Evolutionary conservation across 2,797 vertebrate genomes (phyloP), one percentile per base, ranked within the genome.

Genomic region (Manis pentadactyla): DNA sequence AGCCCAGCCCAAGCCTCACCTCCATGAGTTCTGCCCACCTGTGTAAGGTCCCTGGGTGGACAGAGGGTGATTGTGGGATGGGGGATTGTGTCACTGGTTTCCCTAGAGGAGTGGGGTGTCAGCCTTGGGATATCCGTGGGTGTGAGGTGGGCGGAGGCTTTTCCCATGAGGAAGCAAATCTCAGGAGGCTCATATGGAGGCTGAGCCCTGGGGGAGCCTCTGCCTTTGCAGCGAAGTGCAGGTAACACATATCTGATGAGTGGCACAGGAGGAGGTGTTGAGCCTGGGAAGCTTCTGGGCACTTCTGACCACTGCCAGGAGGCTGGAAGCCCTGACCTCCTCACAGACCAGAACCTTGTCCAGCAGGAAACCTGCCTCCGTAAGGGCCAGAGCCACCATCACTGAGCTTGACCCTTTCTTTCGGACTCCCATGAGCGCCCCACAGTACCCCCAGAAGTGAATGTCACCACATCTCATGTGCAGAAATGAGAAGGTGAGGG

Each of bases 321-420:
- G 18, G 27, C 46, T 39, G 25, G 25, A 18, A 49, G 55, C 17
- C 1, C 13, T 13, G 18, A 61, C 68, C 17, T 66, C 63, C 31
- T 37, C 37, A 21, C 19, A 37, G 55, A 63, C 21, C 39, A 87
- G 61, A n/a, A 64, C 21, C 2, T 14, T 64, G 49, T 4, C 61
- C 51, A 61, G 57, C 19, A 51, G 68, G 34, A 51, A 23, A 39
- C 29, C 23, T 13, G 37, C 29, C 21, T 27, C 17, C 0, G 25
- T 13, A 13, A 75, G n/a, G 21, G 19, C 63, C 53, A 4, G 0
- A 11, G 49, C 0, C 0, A 4, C 6, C 14, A 9, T 0, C 18
- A 21, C 21, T 31, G 46, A 86, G 29, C 27, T 69, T 42, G 59
- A 55, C 53, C 25, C 15, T 21, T 37, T n/a, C 74, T 51, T 18